Percentiles rank a stretch among this genome's conserved stretches.
Evolutionary conservation across 23 tunicate genomes (phyloP).

Genomic region (Phallusia fumigata): DNA sequence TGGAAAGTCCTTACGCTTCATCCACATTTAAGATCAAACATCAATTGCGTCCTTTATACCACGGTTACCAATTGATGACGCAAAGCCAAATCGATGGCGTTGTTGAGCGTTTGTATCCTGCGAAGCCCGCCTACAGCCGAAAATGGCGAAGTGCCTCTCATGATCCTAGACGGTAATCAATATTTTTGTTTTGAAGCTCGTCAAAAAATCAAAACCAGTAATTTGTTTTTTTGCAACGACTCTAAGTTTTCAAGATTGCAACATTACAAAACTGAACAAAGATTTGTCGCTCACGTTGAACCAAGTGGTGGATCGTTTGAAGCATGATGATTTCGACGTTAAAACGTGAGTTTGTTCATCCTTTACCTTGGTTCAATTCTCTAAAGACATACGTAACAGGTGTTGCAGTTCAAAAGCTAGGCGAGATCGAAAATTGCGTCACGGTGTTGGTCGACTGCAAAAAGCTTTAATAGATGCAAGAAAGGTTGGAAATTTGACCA

Average conservation of each 20-base stretch:
- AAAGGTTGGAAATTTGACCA: neutral
- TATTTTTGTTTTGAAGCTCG: no score
- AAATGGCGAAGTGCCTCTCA: neutral
- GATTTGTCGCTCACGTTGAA: neutral
- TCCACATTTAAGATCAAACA: neutral
- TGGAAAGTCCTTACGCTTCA: neutral
- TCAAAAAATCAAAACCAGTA: neutral
- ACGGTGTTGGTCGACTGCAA: neutral
- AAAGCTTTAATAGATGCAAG: neutral
- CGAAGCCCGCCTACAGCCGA: neutral
- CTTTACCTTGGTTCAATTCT: no score
- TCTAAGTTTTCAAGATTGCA: neutral
- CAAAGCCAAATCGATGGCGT: neutral
- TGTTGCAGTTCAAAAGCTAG: conserved; percentile 8
- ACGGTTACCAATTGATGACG: neutral
- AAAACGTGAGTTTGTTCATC: neutral
- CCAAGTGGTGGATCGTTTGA: neutral
- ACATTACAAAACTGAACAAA: neutral
- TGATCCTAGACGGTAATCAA: neutral
- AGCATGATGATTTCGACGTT: neutral
- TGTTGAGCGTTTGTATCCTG: neutral
- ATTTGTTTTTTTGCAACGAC: neutral
- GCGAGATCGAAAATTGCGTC: neutral
- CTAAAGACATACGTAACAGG: neutral
- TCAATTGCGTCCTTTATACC: neutral